Percentiles rank a stretch among this genome's conserved stretches.
Conservation (phyloP, 2,888 invertebrate genomes). For the Apamea sordens region DNA sequence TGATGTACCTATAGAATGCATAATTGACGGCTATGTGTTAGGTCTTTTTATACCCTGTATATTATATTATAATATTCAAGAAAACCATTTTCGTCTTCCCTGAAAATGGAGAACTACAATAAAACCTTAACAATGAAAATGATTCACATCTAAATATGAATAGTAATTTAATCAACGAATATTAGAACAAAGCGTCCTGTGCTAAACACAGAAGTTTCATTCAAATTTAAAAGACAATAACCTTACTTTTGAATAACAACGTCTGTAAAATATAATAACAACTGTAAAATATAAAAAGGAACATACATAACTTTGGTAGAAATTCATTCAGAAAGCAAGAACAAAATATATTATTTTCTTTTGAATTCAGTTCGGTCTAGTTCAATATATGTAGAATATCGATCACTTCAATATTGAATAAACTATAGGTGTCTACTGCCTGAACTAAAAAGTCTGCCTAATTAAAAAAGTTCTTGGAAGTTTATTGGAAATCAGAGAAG, state of each 20-base stretch:
- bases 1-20: no score
- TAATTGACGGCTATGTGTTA: no score
- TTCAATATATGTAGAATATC: constrained; percentile 39
- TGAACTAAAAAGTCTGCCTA: constrained; percentile 9
- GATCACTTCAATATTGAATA: constrained; percentile 34
- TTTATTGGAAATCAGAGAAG: constrained; percentile 17
- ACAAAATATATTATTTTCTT: constrained; percentile 17
- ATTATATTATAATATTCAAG: not conserved
- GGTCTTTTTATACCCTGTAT: not conserved
- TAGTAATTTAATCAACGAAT: constrained; percentile 48
- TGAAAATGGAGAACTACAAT: constrained; percentile 26
- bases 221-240: constrained; percentile 51
- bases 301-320: constrained; percentile 3
- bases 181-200: constrained; percentile 13
- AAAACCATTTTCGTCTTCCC: not conserved
- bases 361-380: constrained; percentile 20
- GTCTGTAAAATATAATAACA: constrained; percentile 25
- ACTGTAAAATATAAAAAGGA: constrained; percentile 15
- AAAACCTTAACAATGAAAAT: constrained; percentile 31
- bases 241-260: constrained; percentile 44
- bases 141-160: constrained; percentile 49
- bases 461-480: constrained; percentile 24
- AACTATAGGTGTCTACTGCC: not conserved
- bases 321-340: constrained; percentile 33
- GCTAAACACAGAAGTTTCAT: constrained; percentile 6